A percentile compares a stretch with the other conserved stretches of the same genome.
phyloP scores from a whole-genome alignment of 2,113 vertebrate genomes.

The Vidua chalybeata region DNA sequence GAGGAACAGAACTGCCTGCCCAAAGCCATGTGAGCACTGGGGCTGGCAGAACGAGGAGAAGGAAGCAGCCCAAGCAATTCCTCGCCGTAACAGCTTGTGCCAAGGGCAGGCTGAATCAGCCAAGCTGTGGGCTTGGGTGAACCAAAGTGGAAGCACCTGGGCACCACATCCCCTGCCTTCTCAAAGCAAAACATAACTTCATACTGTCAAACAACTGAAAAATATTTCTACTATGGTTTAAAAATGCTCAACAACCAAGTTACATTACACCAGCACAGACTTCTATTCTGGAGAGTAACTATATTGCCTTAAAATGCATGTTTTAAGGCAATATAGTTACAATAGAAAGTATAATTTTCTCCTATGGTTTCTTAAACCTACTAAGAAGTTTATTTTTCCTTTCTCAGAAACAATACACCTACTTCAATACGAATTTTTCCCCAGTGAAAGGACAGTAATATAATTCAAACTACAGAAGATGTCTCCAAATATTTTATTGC shows the following conservation, averaged over 20 bases:
- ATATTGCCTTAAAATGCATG: neutral
- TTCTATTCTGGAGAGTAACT: neutral
- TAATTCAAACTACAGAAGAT: neutral
- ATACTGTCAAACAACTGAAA: neutral
- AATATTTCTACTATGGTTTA: neutral
- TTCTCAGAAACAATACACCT: neutral
- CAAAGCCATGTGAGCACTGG: fast-evolving
- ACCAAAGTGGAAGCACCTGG: neutral
- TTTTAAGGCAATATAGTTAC: neutral
- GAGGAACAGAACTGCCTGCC: neutral
- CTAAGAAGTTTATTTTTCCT: neutral
- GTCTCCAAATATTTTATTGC: neutral
- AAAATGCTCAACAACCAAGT: neutral
- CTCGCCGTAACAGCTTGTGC: too few species aligned
- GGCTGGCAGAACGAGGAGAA: neutral
- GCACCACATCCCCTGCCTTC: neutral
- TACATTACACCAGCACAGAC: neutral
- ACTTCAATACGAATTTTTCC: neutral
- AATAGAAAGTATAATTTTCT: neutral
- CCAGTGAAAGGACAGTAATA: neutral
- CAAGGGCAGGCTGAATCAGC: neutral
- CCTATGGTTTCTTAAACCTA: neutral
- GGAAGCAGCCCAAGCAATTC: neutral
- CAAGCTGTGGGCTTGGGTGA: neutral
- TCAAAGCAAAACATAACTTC: neutral